A percentile compares a stretch with the other conserved stretches of the same genome.
Evolutionary conservation across 2,797 vertebrate species (phyloP).

Genomic region (Bufotes viridis): DNA sequence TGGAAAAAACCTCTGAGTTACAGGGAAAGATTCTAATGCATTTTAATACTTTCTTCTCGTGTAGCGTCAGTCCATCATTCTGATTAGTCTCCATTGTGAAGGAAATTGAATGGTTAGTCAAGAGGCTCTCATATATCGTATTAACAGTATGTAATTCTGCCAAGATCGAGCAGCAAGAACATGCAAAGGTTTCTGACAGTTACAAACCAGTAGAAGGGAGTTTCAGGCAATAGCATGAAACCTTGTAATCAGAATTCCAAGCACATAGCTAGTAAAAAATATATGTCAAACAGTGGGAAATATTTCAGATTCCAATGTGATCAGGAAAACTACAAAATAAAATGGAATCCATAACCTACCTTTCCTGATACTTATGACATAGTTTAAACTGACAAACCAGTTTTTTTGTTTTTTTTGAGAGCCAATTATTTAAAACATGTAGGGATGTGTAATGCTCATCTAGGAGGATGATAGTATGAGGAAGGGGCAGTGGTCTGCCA

Average conservation of each 20-base stretch:
- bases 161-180: constrained; percentile 38
- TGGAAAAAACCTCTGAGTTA: constrained; percentile 16
- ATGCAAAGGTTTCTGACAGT: constrained; percentile 29
- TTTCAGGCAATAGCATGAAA: constrained; percentile 25
- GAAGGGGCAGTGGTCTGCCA: background rate
- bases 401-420: no score
- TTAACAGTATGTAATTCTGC: constrained; percentile 43
- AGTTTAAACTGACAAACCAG: background rate
- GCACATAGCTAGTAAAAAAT: background rate
- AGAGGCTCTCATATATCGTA: constrained; percentile 53
- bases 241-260: constrained; percentile 24
- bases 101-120: constrained; percentile 55
- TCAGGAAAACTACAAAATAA: background rate
- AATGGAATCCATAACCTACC: background rate
- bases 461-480: no score
- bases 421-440: no score
- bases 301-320: background rate
- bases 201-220: constrained; percentile 19
- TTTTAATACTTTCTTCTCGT: constrained; percentile 40
- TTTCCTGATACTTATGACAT: background rate
- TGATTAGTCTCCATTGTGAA: constrained; percentile 52
- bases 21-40: constrained; percentile 50
- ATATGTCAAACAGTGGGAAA: constrained; percentile 1
- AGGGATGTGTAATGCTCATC: no score
- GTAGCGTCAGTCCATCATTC: constrained; percentile 28